phyloP scores from a whole-genome alignment of 2,888 invertebrate genomes.

The Toxonevra muliebris region DNA sequence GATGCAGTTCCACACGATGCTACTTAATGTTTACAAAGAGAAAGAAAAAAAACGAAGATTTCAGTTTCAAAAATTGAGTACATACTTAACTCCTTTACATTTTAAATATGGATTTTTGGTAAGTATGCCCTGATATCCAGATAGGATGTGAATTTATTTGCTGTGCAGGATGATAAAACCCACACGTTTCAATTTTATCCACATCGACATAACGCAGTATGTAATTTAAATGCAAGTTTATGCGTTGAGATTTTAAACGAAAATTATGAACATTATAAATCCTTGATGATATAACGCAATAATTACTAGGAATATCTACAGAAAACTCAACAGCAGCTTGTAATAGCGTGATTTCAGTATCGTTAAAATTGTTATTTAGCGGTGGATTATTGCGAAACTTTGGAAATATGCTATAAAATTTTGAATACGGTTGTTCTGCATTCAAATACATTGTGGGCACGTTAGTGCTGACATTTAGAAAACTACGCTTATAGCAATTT shows the following conservation, averaged over 20 bases:
- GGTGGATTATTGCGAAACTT: slow-evolving; percentile 45
- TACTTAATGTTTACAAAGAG: not conserved
- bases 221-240: slow-evolving; percentile 22
- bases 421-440: slow-evolving; percentile 13
- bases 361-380: slow-evolving; percentile 43
- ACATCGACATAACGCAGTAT: slow-evolving; percentile 39
- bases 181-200: slow-evolving; percentile 26
- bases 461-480: slow-evolving; percentile 26
- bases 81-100: too few relatives aligned
- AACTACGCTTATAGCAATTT: slow-evolving; percentile 38
- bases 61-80: too few relatives aligned
- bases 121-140: slow-evolving; percentile 43
- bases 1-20: not conserved
- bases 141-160: slow-evolving; percentile 41
- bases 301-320: not conserved
- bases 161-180: slow-evolving; percentile 43
- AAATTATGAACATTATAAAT: slow-evolving; percentile 1
- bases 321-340: not conserved
- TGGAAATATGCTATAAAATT: slow-evolving; percentile 41
- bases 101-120: slow-evolving; percentile 42
- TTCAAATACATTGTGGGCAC: slow-evolving; percentile 30
- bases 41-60: not conserved
- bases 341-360: slow-evolving; percentile 44
- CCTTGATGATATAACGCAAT: too few relatives aligned
- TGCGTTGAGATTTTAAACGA: slow-evolving; percentile 39